Evolutionary conservation across 2,113 vertebrate species (phyloP), one percentile per base, ranked within the genome.

Genomic region (Dicrurus megarhynchus): DNA sequence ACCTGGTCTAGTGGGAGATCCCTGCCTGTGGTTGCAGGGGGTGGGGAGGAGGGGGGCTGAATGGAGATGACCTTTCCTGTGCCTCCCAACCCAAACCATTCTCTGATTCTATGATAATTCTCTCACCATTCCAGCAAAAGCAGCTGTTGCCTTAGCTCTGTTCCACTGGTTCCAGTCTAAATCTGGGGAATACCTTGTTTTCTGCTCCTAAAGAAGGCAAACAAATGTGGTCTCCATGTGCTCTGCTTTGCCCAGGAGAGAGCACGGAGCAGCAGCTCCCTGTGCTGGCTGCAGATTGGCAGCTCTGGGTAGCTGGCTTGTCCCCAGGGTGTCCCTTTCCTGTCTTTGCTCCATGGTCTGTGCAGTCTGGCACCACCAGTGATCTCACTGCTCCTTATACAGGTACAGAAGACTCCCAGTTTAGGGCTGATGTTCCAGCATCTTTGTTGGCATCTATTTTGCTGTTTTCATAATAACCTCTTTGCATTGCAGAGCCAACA

Each of bases 321-420:
- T 84, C 81, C 81, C 69, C 50, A 35, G 18, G 30, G 33, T 1
- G 1, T 85, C 61, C 61, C 55, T 79, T 52, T 28, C 22, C 11
- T 9, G 0, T 50, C 26, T 67, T 35, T 78, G 47, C 68, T 74
- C 28, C 5, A 0, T 27, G 28, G 32, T 44, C 49, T 2, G 0
- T 64, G 17, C 65, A 56, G 44, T 50, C 52, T 75, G 82, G 70
- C 85, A 87, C n/a, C 67, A 46, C 11, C 75, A 49, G 20, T 11
- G 1, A 33, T 35, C 85, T 80, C 57, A 13, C 28, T 73, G 67
- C 82, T 92, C 71, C 85, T 88, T 93, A 8, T 7, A 74, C 44
- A 68, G 74, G 78, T 85, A 52, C 76, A 86, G 57, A 76, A 92
- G 23, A 67, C 39, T 79, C 47, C 37, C 76, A 80, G 55, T 55